Percentiles rank a stretch among this genome's conserved stretches.
These are phyloP conservation scores for Helicolenus hilgendorfi DNA, from an alignment of 2,797 vertebrate species.

Conservation along the genomic window DNA sequence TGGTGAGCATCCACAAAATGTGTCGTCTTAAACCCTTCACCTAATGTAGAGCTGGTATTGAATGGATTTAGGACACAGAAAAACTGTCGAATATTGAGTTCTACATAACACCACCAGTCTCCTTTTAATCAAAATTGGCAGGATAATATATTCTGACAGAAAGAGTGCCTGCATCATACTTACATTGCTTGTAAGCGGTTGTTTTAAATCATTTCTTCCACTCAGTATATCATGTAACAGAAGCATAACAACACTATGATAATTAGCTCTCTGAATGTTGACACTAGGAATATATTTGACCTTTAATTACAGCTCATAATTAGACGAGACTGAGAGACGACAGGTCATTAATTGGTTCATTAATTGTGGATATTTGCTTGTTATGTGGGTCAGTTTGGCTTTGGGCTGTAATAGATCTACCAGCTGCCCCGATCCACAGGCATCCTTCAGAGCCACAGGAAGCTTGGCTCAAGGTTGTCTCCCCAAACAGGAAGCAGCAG, in stretches of 20 bases:
- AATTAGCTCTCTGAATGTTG: conserved; percentile 71
- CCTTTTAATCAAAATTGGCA: conserved; percentile 50
- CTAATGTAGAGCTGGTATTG: not conserved
- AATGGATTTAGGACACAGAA: not conserved
- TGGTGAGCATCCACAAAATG: not conserved
- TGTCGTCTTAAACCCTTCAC: not conserved
- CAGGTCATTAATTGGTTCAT: conserved; percentile 82
- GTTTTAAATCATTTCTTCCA: conserved; percentile 43
- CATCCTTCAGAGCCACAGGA: conserved; percentile 80
- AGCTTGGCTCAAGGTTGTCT: conserved; percentile 81
- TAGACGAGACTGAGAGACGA: conserved; percentile 66
- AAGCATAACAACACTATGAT: conserved; percentile 50
- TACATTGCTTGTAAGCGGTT: conserved; percentile 36
- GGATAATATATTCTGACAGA: conserved; percentile 28
- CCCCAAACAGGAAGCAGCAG: conserved; percentile 89
- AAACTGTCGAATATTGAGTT: not conserved
- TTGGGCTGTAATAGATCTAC: conserved; percentile 59
- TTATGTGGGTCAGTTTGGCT: conserved; percentile 64
- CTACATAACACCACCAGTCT: not conserved
- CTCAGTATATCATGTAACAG: conserved; percentile 36
- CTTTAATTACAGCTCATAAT: conserved; percentile 82
- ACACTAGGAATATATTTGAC: conserved; percentile 75
- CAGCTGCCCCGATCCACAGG: conserved; percentile 58
- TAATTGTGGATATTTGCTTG: conserved; percentile 74
- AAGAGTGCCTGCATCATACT: conserved; percentile 4